Percentiles rank a stretch among this genome's conserved stretches.
phyloP scores from a whole-genome alignment of 2,113 vertebrate species.

The Probosciger aterrimus region DNA sequence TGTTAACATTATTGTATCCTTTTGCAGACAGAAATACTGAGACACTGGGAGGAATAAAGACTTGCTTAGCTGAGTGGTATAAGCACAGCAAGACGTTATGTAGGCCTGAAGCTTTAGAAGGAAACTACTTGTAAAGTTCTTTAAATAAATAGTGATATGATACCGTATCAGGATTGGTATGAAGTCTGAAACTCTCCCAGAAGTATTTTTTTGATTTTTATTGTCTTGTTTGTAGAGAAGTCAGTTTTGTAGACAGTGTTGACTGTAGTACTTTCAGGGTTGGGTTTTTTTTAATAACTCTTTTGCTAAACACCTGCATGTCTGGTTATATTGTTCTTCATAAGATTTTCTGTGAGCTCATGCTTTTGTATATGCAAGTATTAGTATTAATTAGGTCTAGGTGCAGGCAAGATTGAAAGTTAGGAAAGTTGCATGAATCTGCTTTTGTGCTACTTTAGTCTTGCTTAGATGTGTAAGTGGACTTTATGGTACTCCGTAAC shows the following conservation, averaged over 20 bases:
- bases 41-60: background rate
- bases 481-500: background rate
- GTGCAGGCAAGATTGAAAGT: accelerated
- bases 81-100: background rate
- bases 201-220: background rate
- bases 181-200: background rate
- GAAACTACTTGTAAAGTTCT: background rate
- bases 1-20: background rate
- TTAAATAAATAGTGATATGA: background rate
- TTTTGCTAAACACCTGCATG: background rate
- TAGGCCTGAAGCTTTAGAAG: background rate
- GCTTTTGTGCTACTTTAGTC: background rate
- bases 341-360: background rate
- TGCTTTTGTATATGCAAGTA: background rate
- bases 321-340: background rate
- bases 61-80: background rate
- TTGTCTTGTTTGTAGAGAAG: background rate
- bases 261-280: background rate
- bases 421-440: background rate
- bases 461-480: background rate
- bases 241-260: background rate
- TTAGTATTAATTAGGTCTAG: background rate
- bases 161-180: background rate
- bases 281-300: background rate
- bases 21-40: background rate